Conservation (phyloP, 1,140 invertebrate genomes). For the Brachionus paranguensis region DNA sequence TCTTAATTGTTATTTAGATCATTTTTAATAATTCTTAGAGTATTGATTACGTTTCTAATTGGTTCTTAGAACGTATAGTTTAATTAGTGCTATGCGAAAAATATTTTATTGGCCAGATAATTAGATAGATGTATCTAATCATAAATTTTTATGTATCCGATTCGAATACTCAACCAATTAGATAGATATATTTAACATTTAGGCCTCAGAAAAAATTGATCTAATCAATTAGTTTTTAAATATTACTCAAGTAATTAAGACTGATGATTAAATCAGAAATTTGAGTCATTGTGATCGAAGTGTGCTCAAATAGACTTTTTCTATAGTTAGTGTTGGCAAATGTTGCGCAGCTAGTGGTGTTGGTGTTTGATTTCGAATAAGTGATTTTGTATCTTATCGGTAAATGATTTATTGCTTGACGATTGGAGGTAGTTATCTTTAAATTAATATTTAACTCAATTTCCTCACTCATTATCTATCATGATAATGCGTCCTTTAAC, state of each 20-base stretch:
- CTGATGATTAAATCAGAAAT: neutral
- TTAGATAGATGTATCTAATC: conserved; percentile 21
- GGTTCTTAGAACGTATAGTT: conserved; percentile 4
- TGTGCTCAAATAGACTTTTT: neutral
- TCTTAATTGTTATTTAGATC: neutral
- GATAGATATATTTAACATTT: neutral
- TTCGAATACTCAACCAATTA: conserved; percentile 3
- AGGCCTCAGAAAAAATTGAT: neutral
- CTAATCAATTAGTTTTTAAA: neutral
- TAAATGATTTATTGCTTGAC: neutral
- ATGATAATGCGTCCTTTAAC: too few species aligned
- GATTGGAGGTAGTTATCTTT: neutral
- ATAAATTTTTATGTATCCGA: conserved; percentile 16
- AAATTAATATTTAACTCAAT: neutral
- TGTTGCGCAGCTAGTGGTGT: neutral
- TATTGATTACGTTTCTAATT: neutral
- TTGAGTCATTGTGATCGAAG: neutral
- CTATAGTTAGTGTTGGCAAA: neutral
- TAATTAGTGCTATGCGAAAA: neutral
- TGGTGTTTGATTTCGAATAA: neutral
- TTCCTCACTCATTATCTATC: neutral
- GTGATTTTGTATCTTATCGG: neutral
- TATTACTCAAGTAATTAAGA: conserved; percentile 4
- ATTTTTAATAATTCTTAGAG: neutral
- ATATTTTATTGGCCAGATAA: conserved; percentile 5